Base-by-base conservation (phyloP, 1,140 invertebrate genomes). In the Hylaeus anthracinus region DNA sequence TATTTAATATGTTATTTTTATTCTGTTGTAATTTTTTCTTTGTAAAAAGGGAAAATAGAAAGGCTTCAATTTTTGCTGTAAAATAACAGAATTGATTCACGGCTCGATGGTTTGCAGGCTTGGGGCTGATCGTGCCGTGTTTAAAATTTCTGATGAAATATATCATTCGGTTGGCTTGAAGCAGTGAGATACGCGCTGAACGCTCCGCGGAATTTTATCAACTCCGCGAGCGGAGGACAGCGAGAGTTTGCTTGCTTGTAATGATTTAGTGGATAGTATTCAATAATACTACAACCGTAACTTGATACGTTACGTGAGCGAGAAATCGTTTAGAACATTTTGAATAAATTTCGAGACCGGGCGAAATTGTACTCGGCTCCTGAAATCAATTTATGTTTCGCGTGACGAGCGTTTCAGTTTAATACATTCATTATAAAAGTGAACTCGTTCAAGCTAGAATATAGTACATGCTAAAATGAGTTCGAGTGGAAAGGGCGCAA, bases 121-220 rank as follows among this genome's bases (percentile, higher is more conserved):
- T 65, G 14, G 5, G 45, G 65, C 65, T 12, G 65, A 53, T 67
- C 65, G 37, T 14, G 51, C 1, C 26, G 1, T 26, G 51, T 15
- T 69, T 55, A 14, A 53, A 55, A 53, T 53, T 55, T 39, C 8
- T 10, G n/a, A 3, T 1, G 51, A 26, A 55, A 55, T 69, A 53
- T 55, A 69, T 53, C 15, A 48, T 12, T 67, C 45, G 65, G n/a
- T 37, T 67, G 9, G 8, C 64, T 67, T 2, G 66, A n/a, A 55
- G 15, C 48, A 26, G 3, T 5, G 39, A 69, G 66, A 69, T 69
- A 69, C 66, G 66, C 10, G 66, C 3, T n/a, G 26, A 67, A 67
- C 65, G 65, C 48, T 37, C 45, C 26, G 10, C 66, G 48, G 66
- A 15, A 69, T 69, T 69, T 69, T 55, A 69, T 69, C 8, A 69